phyloP scores from a whole-genome alignment of 2,888 invertebrate genomes.

The Gastrophysa polygoni region DNA sequence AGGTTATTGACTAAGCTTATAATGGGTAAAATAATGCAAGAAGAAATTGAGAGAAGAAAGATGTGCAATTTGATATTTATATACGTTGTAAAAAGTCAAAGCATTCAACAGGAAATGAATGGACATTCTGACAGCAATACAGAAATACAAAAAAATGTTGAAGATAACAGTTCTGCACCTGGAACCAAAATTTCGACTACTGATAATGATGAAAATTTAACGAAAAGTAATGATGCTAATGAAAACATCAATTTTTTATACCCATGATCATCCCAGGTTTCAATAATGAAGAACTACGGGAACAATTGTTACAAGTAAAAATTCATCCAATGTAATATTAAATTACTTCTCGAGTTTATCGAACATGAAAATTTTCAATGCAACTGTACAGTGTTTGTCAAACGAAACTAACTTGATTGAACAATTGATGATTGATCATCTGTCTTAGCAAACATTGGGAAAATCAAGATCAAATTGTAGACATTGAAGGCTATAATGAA shows the following conservation, averaged over 20 bases:
- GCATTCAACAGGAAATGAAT: no score
- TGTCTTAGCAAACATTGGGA: conserved; percentile 2
- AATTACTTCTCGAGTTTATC: not conserved
- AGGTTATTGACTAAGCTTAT: no score
- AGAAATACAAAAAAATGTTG: no score
- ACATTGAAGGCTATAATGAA: conserved; percentile 7
- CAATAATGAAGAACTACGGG: not conserved
- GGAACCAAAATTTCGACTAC: not conserved
- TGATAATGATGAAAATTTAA: not conserved
- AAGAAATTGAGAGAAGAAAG: no score
- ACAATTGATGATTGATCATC: conserved; percentile 3
- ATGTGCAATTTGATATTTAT: no score
- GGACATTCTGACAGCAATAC: no score
- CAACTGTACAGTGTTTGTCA: conserved; percentile 7
- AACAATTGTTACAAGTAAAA: not conserved
- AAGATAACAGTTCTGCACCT: no score
- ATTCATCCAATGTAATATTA: not conserved
- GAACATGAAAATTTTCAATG: no score
- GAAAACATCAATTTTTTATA: not conserved
- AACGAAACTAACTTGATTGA: no score
- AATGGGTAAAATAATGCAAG: no score
- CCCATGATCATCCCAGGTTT: not conserved
- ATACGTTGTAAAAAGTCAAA: no score
- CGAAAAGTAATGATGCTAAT: conserved; percentile 1
- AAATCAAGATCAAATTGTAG: conserved; percentile 6